Evolutionary conservation across 2,113 vertebrate species (phyloP).

Genomic region (Tetrao urogallus): DNA sequence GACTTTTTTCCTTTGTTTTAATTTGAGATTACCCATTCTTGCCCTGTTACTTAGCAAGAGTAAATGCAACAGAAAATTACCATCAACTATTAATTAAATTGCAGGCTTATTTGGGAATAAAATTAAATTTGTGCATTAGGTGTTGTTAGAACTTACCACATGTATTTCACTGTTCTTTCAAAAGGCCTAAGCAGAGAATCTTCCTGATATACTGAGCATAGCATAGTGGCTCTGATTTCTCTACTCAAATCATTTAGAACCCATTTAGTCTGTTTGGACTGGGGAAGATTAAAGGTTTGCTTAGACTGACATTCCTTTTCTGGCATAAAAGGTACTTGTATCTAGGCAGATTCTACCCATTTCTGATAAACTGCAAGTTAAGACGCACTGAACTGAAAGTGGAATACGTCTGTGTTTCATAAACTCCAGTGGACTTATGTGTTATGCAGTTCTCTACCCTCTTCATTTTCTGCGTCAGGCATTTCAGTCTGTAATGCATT

Average conservation of each 20-base stretch:
- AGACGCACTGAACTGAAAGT: neutral
- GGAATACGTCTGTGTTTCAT: neutral
- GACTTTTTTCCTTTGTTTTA: neutral
- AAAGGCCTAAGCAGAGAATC: neutral
- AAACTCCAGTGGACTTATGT: neutral
- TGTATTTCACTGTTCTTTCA: neutral
- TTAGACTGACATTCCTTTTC: neutral
- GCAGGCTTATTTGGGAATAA: neutral
- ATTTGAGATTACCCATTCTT: neutral
- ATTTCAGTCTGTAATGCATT: neutral
- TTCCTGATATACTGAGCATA: neutral
- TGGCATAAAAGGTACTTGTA: neutral
- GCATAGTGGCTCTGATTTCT: neutral
- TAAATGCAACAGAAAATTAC: neutral
- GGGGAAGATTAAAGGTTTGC: neutral
- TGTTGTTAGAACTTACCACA: neutral
- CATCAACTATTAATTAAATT: neutral
- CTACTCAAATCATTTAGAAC: neutral
- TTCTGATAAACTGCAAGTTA: neutral
- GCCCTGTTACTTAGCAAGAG: neutral
- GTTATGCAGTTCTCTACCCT: neutral
- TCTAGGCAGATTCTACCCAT: neutral
- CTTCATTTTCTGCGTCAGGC: neutral
- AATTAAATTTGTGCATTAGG: neutral
- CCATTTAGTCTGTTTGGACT: neutral